Evolutionary conservation across 2,113 vertebrate genomes (phyloP).

Genomic region (Nyctereutes procyonoides): DNA sequence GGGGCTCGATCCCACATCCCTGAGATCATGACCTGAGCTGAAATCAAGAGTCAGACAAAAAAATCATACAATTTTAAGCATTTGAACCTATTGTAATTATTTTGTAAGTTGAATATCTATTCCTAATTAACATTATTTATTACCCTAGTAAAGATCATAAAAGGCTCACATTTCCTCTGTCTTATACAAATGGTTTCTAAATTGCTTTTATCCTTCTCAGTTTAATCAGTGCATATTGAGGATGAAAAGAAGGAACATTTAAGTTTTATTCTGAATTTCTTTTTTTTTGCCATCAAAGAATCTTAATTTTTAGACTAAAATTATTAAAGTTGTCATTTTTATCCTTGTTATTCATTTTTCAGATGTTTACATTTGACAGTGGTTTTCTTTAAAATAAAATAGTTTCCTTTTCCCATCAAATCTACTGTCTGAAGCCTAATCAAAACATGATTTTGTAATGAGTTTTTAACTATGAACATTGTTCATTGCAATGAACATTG

Average conservation of each 20-base stretch:
- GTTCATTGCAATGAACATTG: not conserved
- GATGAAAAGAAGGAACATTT: not conserved
- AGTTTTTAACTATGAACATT: constrained; percentile 51
- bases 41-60: not conserved
- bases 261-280: not conserved
- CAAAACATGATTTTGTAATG: constrained; percentile 38
- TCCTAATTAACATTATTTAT: not conserved
- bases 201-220: not conserved
- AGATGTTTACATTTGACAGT: not conserved
- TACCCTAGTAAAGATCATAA: not conserved
- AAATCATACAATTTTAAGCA: not conserved
- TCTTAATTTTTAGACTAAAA: constrained; percentile 24
- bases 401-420: not conserved
- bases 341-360: not conserved
- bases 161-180: not conserved
- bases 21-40: not conserved
- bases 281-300: not conserved
- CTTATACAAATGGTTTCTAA: not conserved
- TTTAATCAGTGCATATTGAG: not conserved
- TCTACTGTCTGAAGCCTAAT: constrained; percentile 36
- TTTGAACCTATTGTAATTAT: not conserved
- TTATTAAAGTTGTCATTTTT: not conserved
- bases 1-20: not conserved
- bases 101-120: not conserved
- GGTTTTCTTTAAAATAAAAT: constrained; percentile 43